Percentiles rank a stretch among this genome's conserved stretches.
phyloP scores from a whole-genome alignment of 2,113 vertebrate genomes.

The Chauna torquata region DNA sequence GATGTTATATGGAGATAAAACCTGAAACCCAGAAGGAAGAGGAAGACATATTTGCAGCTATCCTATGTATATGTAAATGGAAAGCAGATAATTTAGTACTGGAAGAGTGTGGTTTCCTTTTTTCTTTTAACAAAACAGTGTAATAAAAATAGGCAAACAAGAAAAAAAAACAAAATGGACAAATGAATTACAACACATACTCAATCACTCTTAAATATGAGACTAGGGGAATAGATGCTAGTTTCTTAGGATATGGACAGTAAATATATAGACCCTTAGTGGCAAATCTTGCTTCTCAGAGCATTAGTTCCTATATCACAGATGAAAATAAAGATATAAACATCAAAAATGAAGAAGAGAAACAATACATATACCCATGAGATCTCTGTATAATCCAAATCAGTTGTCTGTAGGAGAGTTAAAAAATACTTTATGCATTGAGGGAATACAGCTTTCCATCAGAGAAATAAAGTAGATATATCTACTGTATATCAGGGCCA shows the following conservation, averaged over 20 bases:
- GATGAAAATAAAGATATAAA: slow-evolving; percentile 47
- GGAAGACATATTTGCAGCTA: background rate
- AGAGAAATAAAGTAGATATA: slow-evolving; percentile 10
- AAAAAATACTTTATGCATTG: background rate
- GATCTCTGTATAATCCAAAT: slow-evolving; percentile 10
- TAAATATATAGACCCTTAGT: slow-evolving; percentile 45
- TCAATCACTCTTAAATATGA: slow-evolving; percentile 44
- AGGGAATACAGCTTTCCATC: background rate
- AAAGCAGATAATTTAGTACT: slow-evolving; percentile 34
- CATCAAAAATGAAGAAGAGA: slow-evolving; percentile 42
- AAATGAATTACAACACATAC: slow-evolving; percentile 29
- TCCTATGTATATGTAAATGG: slow-evolving; percentile 18
- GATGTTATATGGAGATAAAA: slow-evolving; percentile 30
- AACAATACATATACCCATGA: slow-evolving; percentile 1
- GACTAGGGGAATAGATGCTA: background rate
- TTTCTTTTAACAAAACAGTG: slow-evolving; percentile 25
- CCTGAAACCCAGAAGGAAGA: slow-evolving; percentile 8
- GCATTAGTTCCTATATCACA: slow-evolving; percentile 47
- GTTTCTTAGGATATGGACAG: slow-evolving; percentile 27
- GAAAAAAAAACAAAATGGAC: slow-evolving; percentile 1
- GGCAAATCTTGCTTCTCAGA: slow-evolving; percentile 40
- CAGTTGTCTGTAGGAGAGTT: slow-evolving; percentile 2
- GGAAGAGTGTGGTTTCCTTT: background rate
- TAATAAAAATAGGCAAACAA: slow-evolving; percentile 37
- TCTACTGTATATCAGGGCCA: background rate